Evolutionary conservation across 2,113 vertebrate species (phyloP).

Genomic region (Datnioides undecimradiatus): DNA sequence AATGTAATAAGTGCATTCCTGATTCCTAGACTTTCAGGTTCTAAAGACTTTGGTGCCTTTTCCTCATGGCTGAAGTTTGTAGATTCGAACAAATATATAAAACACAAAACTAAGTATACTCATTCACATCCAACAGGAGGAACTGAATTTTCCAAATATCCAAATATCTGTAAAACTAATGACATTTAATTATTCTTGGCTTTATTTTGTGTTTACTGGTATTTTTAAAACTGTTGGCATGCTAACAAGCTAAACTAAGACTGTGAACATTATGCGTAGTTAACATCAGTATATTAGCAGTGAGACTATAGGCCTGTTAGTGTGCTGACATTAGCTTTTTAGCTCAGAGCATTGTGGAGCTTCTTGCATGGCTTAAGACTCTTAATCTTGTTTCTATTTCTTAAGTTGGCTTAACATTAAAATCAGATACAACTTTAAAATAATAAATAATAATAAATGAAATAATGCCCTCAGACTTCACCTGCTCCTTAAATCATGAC

Average conservation of each 20-base stretch:
- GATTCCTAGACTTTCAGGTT: neutral
- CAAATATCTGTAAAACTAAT: neutral
- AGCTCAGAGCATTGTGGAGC: neutral
- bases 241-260: neutral
- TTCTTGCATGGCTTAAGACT: neutral
- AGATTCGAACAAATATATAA: no score
- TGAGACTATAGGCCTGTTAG: neutral
- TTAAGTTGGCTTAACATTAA: neutral
- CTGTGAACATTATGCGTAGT: neutral
- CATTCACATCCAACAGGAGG: no score
- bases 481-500: neutral
- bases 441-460: constrained; percentile 8
- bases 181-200: no score
- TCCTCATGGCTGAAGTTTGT: no score
- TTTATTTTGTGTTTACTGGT: no score
- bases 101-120: no score
- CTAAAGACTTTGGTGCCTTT: neutral
- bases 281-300: neutral
- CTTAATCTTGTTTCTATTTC: neutral
- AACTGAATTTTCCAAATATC: neutral
- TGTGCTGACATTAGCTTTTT: neutral
- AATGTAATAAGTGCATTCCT: neutral
- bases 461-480: neutral
- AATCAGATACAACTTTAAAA: neutral
- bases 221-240: neutral